These are phyloP conservation scores for Machimus rusticus DNA, from an alignment of 2,888 invertebrate genomes.

Conservation along the genomic window DNA sequence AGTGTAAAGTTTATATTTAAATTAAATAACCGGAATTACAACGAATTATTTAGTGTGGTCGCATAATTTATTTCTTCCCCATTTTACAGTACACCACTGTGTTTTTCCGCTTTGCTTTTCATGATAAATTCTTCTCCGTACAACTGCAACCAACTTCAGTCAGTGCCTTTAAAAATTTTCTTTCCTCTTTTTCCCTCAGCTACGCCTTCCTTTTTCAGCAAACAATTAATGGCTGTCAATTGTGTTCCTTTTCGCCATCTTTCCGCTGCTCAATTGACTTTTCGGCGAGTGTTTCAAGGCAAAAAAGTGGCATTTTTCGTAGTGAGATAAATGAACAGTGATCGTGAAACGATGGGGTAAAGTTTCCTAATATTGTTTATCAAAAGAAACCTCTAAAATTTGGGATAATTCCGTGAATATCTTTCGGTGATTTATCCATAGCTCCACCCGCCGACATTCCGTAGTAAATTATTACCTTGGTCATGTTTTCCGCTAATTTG, in stretches of 20 bases:
- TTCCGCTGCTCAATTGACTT: slow-evolving; percentile 16
- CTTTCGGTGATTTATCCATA: background rate
- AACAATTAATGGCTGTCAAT: slow-evolving; percentile 33
- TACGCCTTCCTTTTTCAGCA: background rate
- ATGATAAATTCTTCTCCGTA: background rate
- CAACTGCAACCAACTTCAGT: background rate
- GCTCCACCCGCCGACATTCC: slow-evolving; percentile 14
- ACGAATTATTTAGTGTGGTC: background rate
- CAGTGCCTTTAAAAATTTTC: background rate
- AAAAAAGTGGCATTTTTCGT: slow-evolving; percentile 15
- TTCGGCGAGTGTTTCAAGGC: slow-evolving; percentile 2
- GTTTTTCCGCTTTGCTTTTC: background rate
- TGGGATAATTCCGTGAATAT: background rate
- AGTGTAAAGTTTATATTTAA: background rate
- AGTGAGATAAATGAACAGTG: slow-evolving; percentile 35
- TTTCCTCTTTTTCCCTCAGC: background rate
- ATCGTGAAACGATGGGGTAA: slow-evolving; percentile 40
- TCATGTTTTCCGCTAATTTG: slow-evolving; percentile 8
- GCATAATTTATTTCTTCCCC: background rate
- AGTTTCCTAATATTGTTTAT: background rate
- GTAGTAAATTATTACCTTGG: background rate
- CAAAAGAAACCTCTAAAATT: background rate
- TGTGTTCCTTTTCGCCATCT: slow-evolving; percentile 24
- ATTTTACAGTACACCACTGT: background rate
- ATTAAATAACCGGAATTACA: background rate